These are phyloP conservation scores for Coryphaenoides rupestris DNA, from an alignment of 2,113 vertebrate species.

Conservation along the genomic window DNA sequence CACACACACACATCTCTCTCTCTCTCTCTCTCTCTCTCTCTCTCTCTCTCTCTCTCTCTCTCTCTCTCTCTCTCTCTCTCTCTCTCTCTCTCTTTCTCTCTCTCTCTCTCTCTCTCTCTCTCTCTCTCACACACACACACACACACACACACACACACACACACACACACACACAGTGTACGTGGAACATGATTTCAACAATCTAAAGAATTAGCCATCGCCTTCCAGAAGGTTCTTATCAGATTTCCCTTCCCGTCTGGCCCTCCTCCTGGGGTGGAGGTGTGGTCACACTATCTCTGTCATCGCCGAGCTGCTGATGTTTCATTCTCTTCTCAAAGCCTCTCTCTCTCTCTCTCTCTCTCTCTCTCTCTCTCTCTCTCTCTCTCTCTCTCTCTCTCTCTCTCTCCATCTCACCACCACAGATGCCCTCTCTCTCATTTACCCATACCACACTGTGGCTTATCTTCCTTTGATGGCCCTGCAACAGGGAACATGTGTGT, in stretches of 20 bases:
- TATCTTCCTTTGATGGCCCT: conserved; percentile 41
- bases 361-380: neutral
- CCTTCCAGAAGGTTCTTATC: neutral
- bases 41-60: no score
- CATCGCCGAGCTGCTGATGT: conserved; percentile 49
- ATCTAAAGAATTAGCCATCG: no score
- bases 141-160: neutral
- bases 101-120: no score
- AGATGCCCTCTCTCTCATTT: conserved; percentile 60
- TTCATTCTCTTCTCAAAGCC: no score
- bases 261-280: conserved; percentile 15
- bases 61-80: no score
- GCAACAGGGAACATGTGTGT: conserved; percentile 20
- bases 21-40: no score
- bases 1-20: neutral
- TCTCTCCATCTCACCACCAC: conserved; percentile 24
- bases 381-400: neutral
- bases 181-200: neutral
- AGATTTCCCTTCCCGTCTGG: conserved; percentile 2
- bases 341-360: neutral
- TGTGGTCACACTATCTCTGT: conserved; percentile 29
- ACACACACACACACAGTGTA: neutral
- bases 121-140: neutral
- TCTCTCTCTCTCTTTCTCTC: no score
- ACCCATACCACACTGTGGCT: conserved; percentile 41